Percentiles rank a stretch among this genome's conserved stretches.
Conservation (phyloP, 2,888 invertebrate species). For the Artemia sp. region DNA sequence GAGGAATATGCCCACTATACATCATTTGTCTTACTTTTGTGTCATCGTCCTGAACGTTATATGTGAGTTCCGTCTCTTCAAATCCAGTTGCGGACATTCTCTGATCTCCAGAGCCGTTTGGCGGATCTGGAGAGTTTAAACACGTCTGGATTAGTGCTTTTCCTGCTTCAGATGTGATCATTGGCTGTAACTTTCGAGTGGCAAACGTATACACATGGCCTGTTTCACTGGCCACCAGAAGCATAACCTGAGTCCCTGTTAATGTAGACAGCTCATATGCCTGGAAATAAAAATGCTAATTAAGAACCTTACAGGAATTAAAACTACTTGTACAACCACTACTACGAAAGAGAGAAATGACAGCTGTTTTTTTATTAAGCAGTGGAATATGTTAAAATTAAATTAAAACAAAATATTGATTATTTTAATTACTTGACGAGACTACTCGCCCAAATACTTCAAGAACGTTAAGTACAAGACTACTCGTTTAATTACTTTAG, state of each 20-base stretch:
- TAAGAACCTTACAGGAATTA: neutral
- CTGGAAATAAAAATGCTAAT: constrained; percentile 39
- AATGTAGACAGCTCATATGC: constrained; percentile 97
- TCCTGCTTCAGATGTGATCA: constrained; percentile 72
- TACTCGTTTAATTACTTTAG: too few species aligned
- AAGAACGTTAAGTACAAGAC: too few species aligned
- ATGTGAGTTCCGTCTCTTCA: constrained; percentile 95
- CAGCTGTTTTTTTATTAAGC: too few species aligned
- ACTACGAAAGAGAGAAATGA: too few species aligned
- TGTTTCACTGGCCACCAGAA: constrained; percentile 94
- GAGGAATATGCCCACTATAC: constrained; percentile 52
- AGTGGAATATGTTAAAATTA: too few species aligned
- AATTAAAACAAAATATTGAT: too few species aligned
- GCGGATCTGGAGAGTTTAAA: constrained; percentile 85
- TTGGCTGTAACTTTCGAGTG: constrained; percentile 92
- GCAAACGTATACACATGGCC: constrained; percentile 99
- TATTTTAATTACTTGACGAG: too few species aligned
- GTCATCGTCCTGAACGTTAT: constrained; percentile 85
- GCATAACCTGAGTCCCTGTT: constrained; percentile 99
- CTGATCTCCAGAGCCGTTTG: constrained; percentile 39
- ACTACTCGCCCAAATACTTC: too few species aligned
- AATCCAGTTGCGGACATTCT: constrained; percentile 96
- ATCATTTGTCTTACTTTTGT: constrained; percentile 94
- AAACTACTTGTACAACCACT: too few species aligned
- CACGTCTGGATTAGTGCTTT: constrained; percentile 97